These are phyloP conservation scores for Conus betulinus DNA, from an alignment of 1,140 invertebrate genomes.

Conservation along the genomic window DNA sequence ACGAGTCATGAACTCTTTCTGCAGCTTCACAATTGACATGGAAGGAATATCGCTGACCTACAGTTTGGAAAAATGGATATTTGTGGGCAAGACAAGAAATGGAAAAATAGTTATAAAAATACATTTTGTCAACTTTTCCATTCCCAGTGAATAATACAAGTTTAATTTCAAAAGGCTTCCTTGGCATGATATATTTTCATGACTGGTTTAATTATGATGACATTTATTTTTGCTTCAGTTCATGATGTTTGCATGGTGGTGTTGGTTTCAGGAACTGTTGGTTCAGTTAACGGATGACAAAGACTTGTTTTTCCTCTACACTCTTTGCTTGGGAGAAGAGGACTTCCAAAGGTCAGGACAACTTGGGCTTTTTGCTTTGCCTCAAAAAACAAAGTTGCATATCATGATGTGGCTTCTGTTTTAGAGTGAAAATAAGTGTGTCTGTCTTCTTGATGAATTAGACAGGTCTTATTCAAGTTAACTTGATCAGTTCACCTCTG, in stretches of 20 bases:
- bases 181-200: too few species aligned
- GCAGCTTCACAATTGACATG: neutral
- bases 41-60: neutral
- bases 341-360: constrained; percentile 80
- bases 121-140: neutral
- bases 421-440: too few species aligned
- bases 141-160: constrained; percentile 16
- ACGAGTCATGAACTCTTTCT: neutral
- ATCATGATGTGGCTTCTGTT: too few species aligned
- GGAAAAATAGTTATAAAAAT: neutral
- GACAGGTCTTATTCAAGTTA: too few species aligned
- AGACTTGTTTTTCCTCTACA: constrained; percentile 85
- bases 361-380: neutral
- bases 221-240: neutral
- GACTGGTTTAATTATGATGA: neutral
- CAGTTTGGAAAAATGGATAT: neutral
- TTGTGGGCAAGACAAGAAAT: neutral
- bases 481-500: too few species aligned
- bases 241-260: constrained; percentile 21
- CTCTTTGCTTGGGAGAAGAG: constrained; percentile 82
- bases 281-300: constrained; percentile 82
- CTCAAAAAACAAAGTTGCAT: too few species aligned
- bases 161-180: too few species aligned
- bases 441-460: too few species aligned
- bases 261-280: constrained; percentile 67